A percentile compares a stretch with the other conserved stretches of the same genome.
These are phyloP conservation scores for Danionella cerebrum DNA, from an alignment of 2,113 vertebrate genomes.

Conservation along the genomic window DNA sequence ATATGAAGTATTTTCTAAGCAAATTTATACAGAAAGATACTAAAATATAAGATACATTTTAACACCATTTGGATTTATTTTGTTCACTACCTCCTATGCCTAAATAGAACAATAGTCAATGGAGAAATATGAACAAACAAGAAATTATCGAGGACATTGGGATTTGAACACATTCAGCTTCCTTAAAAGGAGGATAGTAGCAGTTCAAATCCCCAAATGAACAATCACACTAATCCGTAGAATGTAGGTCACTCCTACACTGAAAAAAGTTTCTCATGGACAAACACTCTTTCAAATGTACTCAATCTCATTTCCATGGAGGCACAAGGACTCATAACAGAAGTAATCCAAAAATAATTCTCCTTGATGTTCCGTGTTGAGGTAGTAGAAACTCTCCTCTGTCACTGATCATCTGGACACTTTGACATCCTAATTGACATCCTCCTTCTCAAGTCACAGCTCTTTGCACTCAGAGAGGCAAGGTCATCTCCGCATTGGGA, in stretches of 20 bases:
- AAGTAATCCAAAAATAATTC: neutral
- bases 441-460: neutral
- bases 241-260: constrained; percentile 19
- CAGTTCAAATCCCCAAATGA: constrained; percentile 1
- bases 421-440: constrained; percentile 27
- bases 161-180: neutral
- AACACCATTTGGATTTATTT: too few species aligned
- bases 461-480: constrained; percentile 1
- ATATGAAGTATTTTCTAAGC: too few species aligned
- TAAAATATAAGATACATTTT: too few species aligned
- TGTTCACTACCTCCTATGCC: too few species aligned
- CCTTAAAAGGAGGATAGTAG: neutral
- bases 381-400: neutral
- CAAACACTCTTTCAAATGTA: neutral
- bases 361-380: neutral
- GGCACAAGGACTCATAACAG: neutral
- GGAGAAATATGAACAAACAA: too few species aligned
- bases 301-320: neutral
- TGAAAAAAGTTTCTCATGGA: neutral
- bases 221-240: constrained; percentile 21
- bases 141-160: too few species aligned
- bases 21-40: too few species aligned
- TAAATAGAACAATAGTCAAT: too few species aligned
- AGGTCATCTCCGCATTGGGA: constrained; percentile 36
- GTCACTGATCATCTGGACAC: neutral